These are phyloP conservation scores for Perodicticus potto DNA, from an alignment of 2,797 vertebrate genomes.

Conservation along the genomic window DNA sequence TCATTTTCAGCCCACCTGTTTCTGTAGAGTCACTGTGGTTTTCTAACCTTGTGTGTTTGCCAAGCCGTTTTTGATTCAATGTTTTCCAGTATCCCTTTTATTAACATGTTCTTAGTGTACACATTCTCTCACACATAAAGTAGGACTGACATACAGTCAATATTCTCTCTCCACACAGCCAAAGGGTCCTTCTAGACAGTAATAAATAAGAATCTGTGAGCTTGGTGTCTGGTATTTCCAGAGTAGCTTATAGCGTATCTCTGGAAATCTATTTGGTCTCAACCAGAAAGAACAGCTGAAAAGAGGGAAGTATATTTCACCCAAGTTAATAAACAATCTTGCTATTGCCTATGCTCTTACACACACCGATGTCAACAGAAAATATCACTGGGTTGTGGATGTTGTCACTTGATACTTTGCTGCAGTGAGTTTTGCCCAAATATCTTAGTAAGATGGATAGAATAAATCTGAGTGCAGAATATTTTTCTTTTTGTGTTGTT, in stretches of 20 bases:
- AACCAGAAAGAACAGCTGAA: constrained; percentile 5
- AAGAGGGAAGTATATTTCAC: background rate
- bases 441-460: background rate
- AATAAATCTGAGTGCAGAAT: constrained; percentile 50
- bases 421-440: constrained; percentile 31
- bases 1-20: background rate
- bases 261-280: background rate
- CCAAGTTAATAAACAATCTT: constrained; percentile 10
- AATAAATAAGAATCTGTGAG: background rate
- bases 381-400: constrained; percentile 14
- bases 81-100: constrained; percentile 27
- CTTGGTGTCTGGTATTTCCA: background rate
- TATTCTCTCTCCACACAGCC: background rate
- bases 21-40: background rate
- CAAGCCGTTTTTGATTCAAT: background rate
- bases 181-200: background rate
- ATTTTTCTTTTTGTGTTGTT: background rate
- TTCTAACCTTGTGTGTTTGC: background rate
- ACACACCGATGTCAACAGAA: background rate
- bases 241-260: background rate
- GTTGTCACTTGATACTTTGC: constrained; percentile 46
- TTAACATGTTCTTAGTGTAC: background rate
- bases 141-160: background rate
- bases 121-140: constrained; percentile 39
- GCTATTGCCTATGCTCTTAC: background rate